These are phyloP conservation scores for Metaphire vulgaris DNA, from an alignment of 1,140 invertebrate species.

Conservation along the genomic window DNA sequence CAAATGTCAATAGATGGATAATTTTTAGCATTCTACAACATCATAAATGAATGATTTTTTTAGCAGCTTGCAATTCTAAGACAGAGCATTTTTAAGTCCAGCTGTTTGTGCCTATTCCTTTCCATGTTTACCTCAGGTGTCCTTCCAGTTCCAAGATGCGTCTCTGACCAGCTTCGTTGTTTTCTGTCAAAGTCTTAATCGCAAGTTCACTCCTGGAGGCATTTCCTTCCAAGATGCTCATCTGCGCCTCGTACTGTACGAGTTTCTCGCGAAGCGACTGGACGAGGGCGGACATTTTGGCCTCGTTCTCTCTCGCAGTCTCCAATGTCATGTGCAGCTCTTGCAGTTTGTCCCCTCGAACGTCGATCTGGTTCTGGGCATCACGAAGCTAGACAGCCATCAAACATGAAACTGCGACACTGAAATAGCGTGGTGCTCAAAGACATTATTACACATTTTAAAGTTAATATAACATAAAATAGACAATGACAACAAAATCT, in stretches of 20 bases:
- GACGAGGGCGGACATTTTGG: slow-evolving; percentile 36
- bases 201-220: slow-evolving; percentile 45
- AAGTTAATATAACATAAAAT: too few relatives aligned
- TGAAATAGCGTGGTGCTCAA: too few relatives aligned
- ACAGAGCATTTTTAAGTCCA: too few relatives aligned
- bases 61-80: too few relatives aligned
- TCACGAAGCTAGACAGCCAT: slow-evolving; percentile 42
- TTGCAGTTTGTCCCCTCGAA: slow-evolving; percentile 45
- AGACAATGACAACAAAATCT: too few relatives aligned
- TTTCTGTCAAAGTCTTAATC: slow-evolving; percentile 44
- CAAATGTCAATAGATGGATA: too few relatives aligned
- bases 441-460: too few relatives aligned
- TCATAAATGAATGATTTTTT: too few relatives aligned
- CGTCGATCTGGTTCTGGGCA: slow-evolving; percentile 39
- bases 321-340: slow-evolving; percentile 43
- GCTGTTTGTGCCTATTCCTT: too few relatives aligned
- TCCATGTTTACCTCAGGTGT: too few relatives aligned
- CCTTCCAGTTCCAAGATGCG: slow-evolving; percentile 48
- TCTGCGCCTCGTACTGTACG: slow-evolving; percentile 40
- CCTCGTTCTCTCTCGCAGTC: slow-evolving; percentile 41
- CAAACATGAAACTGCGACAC: too few relatives aligned
- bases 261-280: slow-evolving; percentile 41
- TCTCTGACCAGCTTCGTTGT: slow-evolving; percentile 42
- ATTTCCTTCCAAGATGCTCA: slow-evolving; percentile 41
- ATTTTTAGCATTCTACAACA: too few relatives aligned